A percentile compares a stretch with the other conserved stretches of the same genome.
Conservation (phyloP, 2,797 vertebrate species). For the Meda fulgida region DNA sequence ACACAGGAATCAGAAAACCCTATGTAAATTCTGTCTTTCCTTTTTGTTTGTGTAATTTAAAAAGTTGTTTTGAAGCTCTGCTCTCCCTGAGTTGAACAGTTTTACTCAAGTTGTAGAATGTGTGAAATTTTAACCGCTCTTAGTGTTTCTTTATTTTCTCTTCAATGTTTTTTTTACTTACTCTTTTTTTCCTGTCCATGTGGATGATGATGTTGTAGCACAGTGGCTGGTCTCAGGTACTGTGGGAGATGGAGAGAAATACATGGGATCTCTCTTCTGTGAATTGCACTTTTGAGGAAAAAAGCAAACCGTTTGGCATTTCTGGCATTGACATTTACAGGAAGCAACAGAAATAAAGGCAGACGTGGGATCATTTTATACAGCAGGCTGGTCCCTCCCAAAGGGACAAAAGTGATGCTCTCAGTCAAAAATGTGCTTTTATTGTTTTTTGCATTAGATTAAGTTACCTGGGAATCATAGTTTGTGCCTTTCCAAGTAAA, state of each 20-base stretch:
- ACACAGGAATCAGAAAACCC: constrained; percentile 66
- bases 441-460: constrained; percentile 46
- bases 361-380: constrained; percentile 55
- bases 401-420: constrained; percentile 36
- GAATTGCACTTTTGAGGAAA: constrained; percentile 62
- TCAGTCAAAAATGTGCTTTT: constrained; percentile 28
- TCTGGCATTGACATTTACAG: constrained; percentile 45
- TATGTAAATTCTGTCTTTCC: constrained; percentile 68
- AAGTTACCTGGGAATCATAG: constrained; percentile 61
- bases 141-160: constrained; percentile 66
- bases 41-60: constrained; percentile 74
- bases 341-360: constrained; percentile 53
- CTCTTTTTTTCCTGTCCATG: constrained; percentile 50
- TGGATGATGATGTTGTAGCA: constrained; percentile 61
- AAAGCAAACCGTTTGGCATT: constrained; percentile 43
- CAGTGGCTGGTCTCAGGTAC: constrained; percentile 67
- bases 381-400: constrained; percentile 50
- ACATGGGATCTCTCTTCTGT: constrained; percentile 55
- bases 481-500: constrained; percentile 66
- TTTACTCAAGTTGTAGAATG: constrained; percentile 71
- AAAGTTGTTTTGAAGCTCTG: constrained; percentile 60
- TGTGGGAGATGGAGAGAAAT: constrained; percentile 59
- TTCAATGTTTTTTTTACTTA: constrained; percentile 39
- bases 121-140: constrained; percentile 60
- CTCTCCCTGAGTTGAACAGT: constrained; percentile 64